Percentiles rank a stretch among this genome's conserved stretches.
Evolutionary conservation across 2,797 vertebrate genomes (phyloP).

Genomic region (Cyclura pinguis): DNA sequence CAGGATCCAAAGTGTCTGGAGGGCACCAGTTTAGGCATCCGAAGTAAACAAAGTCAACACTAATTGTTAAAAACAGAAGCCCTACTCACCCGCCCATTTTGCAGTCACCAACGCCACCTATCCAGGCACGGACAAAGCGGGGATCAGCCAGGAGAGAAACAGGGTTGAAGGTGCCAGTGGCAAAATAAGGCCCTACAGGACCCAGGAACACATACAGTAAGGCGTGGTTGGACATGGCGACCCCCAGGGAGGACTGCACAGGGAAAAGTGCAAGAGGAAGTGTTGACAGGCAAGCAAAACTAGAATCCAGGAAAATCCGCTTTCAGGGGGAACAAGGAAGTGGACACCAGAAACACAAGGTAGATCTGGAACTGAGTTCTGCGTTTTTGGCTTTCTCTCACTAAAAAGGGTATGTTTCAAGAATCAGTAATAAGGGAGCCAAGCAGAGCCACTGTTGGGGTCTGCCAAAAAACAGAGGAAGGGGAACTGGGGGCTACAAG

Average conservation of each 20-base stretch:
- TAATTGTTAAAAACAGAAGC: background rate
- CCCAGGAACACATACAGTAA: constrained; percentile 88
- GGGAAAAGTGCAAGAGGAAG: background rate
- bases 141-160: constrained; percentile 91
- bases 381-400: background rate
- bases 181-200: constrained; percentile 90
- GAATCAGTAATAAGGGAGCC: background rate
- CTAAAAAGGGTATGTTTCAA: background rate
- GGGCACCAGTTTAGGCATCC: too few relatives aligned
- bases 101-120: constrained; percentile 88
- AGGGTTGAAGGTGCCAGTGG: constrained; percentile 85
- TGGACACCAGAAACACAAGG: background rate
- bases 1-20: background rate
- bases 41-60: background rate
- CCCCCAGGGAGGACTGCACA: constrained; percentile 86
- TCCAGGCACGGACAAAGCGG: constrained; percentile 85
- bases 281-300: too few relatives aligned
- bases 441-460: too few relatives aligned
- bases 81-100: constrained; percentile 91
- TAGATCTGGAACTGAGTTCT: background rate
- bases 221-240: constrained; percentile 78
- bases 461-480: too few relatives aligned
- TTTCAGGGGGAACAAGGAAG: background rate
- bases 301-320: background rate
- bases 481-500: too few relatives aligned